phyloP scores from a whole-genome alignment of 2,888 invertebrate species.

The Lymantria monacha region DNA sequence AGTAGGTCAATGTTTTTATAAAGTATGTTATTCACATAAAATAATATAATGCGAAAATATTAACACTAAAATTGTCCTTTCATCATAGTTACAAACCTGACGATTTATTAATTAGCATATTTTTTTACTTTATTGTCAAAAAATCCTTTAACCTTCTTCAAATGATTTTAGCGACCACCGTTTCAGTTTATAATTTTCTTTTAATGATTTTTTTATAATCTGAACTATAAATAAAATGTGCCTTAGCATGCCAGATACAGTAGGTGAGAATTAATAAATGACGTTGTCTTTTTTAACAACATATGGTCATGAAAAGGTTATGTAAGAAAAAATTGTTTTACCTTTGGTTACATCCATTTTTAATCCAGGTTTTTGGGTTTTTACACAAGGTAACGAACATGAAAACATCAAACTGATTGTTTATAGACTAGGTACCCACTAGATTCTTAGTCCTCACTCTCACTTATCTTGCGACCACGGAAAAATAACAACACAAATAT shows the following conservation, averaged over 20 bases:
- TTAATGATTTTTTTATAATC: no score
- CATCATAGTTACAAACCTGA: no score
- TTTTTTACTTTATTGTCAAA: no score
- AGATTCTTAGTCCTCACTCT: conserved; percentile 44
- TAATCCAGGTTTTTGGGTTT: conserved; percentile 41
- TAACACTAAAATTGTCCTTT: no score
- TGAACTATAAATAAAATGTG: no score
- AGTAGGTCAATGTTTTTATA: no score
- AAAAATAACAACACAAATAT: conserved; percentile 54
- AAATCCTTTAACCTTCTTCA: no score
- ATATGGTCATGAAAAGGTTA: conserved; percentile 62
- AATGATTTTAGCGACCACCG: no score
- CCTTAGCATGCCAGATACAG: not conserved
- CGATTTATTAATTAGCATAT: no score
- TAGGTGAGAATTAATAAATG: conserved; percentile 16
- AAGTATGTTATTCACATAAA: no score
- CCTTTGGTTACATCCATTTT: conserved; percentile 70
- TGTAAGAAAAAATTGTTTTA: conserved; percentile 48
- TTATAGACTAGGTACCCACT: conserved; percentile 28
- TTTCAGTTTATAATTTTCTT: no score
- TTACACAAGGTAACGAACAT: conserved; percentile 41
- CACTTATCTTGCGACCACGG: conserved; percentile 46
- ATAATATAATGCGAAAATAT: no score
- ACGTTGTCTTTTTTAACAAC: conserved; percentile 54
- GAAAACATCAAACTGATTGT: conserved; percentile 47